These are phyloP conservation scores for Noctilio leporinus DNA, from an alignment of 2,113 vertebrate species.

Conservation along the genomic window DNA sequence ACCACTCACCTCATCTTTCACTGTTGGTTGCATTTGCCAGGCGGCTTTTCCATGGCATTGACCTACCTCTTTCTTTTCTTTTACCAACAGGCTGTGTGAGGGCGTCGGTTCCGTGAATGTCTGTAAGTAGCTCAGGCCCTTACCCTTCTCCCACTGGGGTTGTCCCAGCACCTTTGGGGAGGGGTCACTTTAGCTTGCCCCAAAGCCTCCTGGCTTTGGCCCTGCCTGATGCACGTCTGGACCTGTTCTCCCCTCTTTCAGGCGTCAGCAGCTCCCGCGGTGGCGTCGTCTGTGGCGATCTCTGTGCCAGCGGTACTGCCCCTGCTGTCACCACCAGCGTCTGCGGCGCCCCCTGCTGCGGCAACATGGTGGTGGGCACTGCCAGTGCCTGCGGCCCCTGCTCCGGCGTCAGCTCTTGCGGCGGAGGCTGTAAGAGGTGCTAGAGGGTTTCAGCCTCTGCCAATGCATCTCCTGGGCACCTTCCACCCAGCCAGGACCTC, in stretches of 20 bases:
- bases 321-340: slow-evolving; percentile 47
- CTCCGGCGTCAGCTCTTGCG: not conserved
- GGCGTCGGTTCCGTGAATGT: slow-evolving; percentile 62
- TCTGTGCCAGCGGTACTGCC: slow-evolving; percentile 53
- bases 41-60: not conserved
- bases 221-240: not conserved
- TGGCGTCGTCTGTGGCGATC: slow-evolving; percentile 66
- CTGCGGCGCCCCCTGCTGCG: slow-evolving; percentile 38
- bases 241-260: not conserved
- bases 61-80: slow-evolving; percentile 32
- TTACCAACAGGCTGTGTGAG: slow-evolving; percentile 55
- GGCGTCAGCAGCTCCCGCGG: slow-evolving; percentile 74
- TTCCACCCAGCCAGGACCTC: not conserved
- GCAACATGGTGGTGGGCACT: slow-evolving; percentile 47
- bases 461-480: not conserved
- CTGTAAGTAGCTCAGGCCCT: slow-evolving; percentile 56
- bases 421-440: slow-evolving; percentile 37
- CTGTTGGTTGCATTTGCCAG: fast-evolving
- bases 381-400: slow-evolving; percentile 38
- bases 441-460: not conserved
- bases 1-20: not conserved
- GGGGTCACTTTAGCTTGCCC: not conserved
- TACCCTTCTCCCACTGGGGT: not conserved
- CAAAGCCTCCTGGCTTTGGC: not conserved
- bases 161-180: not conserved